Conservation (phyloP, 2,113 vertebrate species). For the Dinomys branickii region DNA sequence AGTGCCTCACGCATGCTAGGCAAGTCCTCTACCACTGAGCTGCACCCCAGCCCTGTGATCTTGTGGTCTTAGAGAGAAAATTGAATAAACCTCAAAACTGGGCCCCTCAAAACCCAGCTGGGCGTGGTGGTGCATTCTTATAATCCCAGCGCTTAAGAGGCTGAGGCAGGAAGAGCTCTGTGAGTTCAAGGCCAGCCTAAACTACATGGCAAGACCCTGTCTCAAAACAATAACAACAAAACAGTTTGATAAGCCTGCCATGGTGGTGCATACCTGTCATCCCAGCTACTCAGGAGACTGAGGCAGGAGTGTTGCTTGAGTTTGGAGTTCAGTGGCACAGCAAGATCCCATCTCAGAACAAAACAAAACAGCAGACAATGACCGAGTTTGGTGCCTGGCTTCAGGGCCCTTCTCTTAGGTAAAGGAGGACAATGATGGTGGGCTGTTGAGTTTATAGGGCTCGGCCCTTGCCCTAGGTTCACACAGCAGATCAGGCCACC, state of each 20-base stretch:
- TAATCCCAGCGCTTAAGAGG: neutral
- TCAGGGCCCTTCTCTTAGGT: neutral
- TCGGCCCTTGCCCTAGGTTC: neutral
- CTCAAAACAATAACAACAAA: too few relatives aligned
- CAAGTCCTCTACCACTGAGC: neutral
- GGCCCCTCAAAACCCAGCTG: neutral
- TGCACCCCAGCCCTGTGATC: neutral
- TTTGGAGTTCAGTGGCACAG: neutral
- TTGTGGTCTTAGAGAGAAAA: neutral
- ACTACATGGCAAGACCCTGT: too few relatives aligned
- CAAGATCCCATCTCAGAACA: neutral
- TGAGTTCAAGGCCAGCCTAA: too few relatives aligned
- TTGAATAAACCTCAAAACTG: neutral
- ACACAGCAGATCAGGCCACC: neutral
- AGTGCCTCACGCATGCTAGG: neutral
- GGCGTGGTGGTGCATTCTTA: neutral
- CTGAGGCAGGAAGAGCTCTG: neutral
- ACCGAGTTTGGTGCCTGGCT: neutral
- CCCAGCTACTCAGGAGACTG: neutral
- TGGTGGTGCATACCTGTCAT: neutral
- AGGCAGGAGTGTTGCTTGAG: neutral
- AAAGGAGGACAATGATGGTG: neutral
- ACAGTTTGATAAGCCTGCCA: neutral
- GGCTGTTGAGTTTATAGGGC: neutral
- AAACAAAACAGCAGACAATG: neutral